A percentile compares a stretch with the other conserved stretches of the same genome.
Evolutionary conservation across 1,140 invertebrate genomes (phyloP).

Genomic region (Parapsyche elsis): DNA sequence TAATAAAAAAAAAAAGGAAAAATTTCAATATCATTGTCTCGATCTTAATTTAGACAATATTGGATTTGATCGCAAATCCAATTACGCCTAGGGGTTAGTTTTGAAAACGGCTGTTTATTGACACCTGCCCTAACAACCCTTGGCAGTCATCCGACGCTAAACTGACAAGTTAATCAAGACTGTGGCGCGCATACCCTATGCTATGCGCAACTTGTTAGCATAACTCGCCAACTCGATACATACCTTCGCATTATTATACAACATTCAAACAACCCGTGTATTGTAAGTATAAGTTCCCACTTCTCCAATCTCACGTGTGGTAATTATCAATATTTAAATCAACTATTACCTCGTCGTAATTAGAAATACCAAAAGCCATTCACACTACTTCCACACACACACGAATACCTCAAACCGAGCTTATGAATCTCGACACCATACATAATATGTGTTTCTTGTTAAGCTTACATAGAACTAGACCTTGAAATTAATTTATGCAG

Average conservation of each 20-base stretch:
- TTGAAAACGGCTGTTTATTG: conserved; percentile 3
- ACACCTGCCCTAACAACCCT: conserved; percentile 5
- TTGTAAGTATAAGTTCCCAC: background rate
- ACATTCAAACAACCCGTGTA: too few species aligned
- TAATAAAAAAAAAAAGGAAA: too few species aligned
- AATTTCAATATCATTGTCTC: too few species aligned
- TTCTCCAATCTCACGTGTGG: background rate
- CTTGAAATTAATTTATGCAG: background rate
- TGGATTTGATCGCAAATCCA: background rate
- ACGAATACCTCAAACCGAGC: too few species aligned
- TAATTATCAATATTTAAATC: background rate
- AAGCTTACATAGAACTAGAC: too few species aligned
- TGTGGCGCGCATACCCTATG: background rate
- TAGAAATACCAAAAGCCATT: too few species aligned
- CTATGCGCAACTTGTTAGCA: background rate
- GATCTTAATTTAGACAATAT: too few species aligned
- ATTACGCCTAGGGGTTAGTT: background rate
- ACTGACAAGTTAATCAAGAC: conserved; percentile 10
- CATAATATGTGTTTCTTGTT: too few species aligned
- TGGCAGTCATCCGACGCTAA: conserved; percentile 3
- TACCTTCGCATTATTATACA: background rate
- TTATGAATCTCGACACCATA: too few species aligned
- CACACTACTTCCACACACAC: too few species aligned
- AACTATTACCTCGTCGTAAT: background rate
- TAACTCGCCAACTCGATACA: background rate